Evolutionary conservation across 2,113 vertebrate genomes (phyloP), one percentile per base, ranked within the genome.

Genomic region (Cariama cristata): DNA sequence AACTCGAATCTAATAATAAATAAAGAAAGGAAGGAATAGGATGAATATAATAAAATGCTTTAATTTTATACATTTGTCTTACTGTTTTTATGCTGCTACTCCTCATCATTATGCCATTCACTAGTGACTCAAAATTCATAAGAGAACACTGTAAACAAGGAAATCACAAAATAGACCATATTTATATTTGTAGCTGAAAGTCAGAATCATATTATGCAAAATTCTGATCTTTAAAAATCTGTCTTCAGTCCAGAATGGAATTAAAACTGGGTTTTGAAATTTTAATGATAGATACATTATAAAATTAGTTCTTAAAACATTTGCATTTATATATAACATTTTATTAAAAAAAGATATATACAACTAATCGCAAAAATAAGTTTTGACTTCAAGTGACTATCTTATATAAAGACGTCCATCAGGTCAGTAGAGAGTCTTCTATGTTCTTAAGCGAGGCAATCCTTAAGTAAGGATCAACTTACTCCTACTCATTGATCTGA

Each of bases 231-330:
- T 86, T 53, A 19, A 33, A 86, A 82, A 49, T 1, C 4, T 58
- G 6, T 11, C 3, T 60, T 64, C 26, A 38, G 9, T 60, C 11
- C 1, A 7, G 28, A 72, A 79, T 22, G 6, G 8, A 77, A 76
- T 35, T 11, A 11, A 76, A 35, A 26, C 1, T 1, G 52, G 62
- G 55, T n/a, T 44, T 1, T 6, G 3, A 19, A 35, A 35, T 15
- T 22, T 32, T 21, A 45, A 17, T 28, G 4, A 16, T 27, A 52
- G 5, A 42, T 53, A 40, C 6, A 49, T 8, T 45, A 3, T 30
- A 59, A 72, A 72, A 35, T 9, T 21, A 19, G 1, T 60, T 74
- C 12, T 52, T 58, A 22, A 62, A 63, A 4, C 1, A 18, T 40
- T 75, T 79, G 3, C 3, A 44, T 53, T 72, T 44, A 23, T 28